Base-by-base conservation (phyloP, 1,140 invertebrate genomes). In the Odontomachus brunneus region DNA sequence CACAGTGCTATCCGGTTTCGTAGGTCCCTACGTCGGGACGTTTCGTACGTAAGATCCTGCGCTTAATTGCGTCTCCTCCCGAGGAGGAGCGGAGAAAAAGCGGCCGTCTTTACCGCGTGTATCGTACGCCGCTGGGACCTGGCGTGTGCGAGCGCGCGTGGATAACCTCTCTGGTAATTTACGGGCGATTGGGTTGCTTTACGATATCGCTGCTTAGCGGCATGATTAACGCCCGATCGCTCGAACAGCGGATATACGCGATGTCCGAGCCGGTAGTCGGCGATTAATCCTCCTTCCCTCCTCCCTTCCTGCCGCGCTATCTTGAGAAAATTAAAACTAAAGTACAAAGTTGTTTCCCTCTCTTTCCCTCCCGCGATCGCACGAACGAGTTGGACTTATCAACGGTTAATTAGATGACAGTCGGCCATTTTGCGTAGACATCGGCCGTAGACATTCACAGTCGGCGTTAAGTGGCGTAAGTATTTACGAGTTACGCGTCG, bases 211-310 rank as follows among this genome's bases (percentile, higher is more conserved):
- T 59, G 22, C 48, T 84, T 69, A 72, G 49, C 51, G 38, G 48
- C 74, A 83, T 82, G 84, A 86, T 86, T 86, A 84, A 86, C 84
- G 78, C 81, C 66, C 65, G 53, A 83, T 48, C 81, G 84, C 17
- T 76, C 71, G 48, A 71, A 44, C 84, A 48, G 24, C 22, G 49
- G 33, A 66, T 65, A 62, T 38, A 71, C 53, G 71, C 82, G 57
- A 7, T 22, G 73, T 67, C 48, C 53, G 24, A 48, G 38, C 60
- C 75, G 44, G 82, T 86, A 84, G 75, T 82, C 69, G 74, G 19
- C 75, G 67, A 86, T 86, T 81, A 84, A 84, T 86, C 63, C 44
- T 59, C 44, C 2, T 33, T 5, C 29, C 29, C n/a, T n/a, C n/a
- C n/a, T n/a, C n/a, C n/a, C n/a, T n/a, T n/a, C n/a, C n/a, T n/a